Conservation (phyloP, 2,797 vertebrate species). For the Crocidura indochinensis region DNA sequence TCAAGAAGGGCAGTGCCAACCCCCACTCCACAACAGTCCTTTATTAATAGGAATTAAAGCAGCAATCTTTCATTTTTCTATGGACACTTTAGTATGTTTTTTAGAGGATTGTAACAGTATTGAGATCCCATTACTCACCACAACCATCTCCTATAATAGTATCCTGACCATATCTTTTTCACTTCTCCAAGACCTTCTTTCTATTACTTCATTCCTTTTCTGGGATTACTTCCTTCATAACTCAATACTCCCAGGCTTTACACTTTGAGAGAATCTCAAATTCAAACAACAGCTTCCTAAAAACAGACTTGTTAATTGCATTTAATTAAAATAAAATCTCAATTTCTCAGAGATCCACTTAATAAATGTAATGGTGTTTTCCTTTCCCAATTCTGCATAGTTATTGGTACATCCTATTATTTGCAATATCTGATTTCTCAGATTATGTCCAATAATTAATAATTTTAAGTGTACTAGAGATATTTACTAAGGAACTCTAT, state of each 20-base stretch:
- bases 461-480: slow-evolving; percentile 34
- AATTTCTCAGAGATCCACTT: slow-evolving; percentile 40
- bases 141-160: background rate
- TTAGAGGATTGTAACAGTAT: background rate
- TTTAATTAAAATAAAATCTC: background rate
- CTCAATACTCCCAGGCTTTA: background rate
- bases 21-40: background rate
- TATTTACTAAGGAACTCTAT: background rate
- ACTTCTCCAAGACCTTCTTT: background rate
- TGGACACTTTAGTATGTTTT: background rate
- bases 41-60: background rate
- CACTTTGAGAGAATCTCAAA: background rate
- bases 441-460: slow-evolving; percentile 33
- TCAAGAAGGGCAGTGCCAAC: background rate
- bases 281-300: background rate
- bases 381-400: background rate
- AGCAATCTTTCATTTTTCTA: background rate
- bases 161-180: background rate
- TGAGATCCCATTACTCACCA: background rate
- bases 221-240: background rate
- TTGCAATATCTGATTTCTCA: slow-evolving; percentile 10
- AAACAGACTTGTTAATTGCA: background rate
- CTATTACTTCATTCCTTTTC: background rate
- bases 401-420: background rate
- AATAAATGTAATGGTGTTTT: slow-evolving; percentile 11